These are phyloP conservation scores for Oceanites oceanicus DNA, from an alignment of 2,113 vertebrate species.

Conservation along the genomic window DNA sequence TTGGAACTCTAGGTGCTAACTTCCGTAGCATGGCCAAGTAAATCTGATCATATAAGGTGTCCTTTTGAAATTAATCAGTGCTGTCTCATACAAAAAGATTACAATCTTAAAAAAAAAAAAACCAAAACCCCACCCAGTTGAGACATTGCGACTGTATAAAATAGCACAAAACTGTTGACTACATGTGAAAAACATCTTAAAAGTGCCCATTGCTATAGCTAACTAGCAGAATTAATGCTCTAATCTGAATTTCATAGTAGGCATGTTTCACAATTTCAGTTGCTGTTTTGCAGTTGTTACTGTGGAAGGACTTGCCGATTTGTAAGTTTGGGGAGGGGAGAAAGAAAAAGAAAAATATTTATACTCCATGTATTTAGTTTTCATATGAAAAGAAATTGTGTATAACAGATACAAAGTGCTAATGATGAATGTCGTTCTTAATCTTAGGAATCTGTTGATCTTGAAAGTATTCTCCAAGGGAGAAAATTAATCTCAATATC, in stretches of 20 bases:
- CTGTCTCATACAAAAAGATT: not conserved
- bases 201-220: not conserved
- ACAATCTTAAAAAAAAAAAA: not conserved
- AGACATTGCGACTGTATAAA: not conserved
- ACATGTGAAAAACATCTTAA: not conserved
- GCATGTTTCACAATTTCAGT: not conserved
- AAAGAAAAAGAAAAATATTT: not conserved
- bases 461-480: not conserved
- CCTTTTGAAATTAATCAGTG: not conserved
- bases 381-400: not conserved
- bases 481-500: not conserved
- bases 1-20: not conserved
- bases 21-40: not conserved
- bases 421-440: not conserved
- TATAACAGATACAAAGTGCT: not conserved
- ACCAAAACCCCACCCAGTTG: too few relatives aligned
- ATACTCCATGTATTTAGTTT: not conserved
- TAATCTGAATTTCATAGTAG: not conserved
- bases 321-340: not conserved
- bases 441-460: not conserved
- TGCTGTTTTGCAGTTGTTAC: not conserved
- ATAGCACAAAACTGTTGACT: not conserved
- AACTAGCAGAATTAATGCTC: not conserved
- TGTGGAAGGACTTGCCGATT: not conserved
- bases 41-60: not conserved